Percentiles rank a stretch among this genome's conserved stretches.
phyloP scores from a whole-genome alignment of 2,113 vertebrate species.

The Buteo buteo region DNA sequence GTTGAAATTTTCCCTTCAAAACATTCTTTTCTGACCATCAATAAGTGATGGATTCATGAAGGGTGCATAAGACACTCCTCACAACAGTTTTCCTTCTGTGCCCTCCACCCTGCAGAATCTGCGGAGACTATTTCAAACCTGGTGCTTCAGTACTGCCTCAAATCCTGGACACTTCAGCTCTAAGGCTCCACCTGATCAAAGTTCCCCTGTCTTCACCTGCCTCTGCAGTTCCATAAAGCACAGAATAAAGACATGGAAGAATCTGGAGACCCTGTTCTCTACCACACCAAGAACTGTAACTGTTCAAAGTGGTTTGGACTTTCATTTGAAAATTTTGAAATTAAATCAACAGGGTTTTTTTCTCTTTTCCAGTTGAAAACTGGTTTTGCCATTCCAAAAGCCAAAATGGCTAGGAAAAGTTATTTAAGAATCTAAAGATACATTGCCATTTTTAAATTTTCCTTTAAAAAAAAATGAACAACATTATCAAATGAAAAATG shows the following conservation, averaged over 20 bases:
- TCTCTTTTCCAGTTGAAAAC: background rate
- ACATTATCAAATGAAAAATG: background rate
- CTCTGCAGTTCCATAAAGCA: background rate
- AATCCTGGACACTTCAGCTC: background rate
- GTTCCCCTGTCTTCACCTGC: background rate
- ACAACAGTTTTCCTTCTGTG: background rate
- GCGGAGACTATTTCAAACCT: background rate
- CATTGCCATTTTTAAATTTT: background rate
- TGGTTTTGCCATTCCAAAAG: background rate
- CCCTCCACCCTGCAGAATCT: background rate
- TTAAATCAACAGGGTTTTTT: background rate
- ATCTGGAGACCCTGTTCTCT: background rate
- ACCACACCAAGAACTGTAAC: background rate
- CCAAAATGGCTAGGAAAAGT: background rate
- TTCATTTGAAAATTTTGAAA: background rate
- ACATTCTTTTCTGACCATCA: background rate
- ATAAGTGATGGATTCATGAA: background rate
- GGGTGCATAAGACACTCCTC: background rate
- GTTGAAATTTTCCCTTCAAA: background rate
- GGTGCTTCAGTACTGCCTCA: background rate
- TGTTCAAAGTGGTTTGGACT: background rate
- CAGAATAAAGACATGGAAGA: background rate
- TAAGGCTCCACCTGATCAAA: background rate
- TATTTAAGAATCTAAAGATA: background rate
- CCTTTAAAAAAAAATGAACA: background rate